Evolutionary conservation across 2,113 vertebrate species (phyloP).

Genomic region (Erythrolamprus reginae): DNA sequence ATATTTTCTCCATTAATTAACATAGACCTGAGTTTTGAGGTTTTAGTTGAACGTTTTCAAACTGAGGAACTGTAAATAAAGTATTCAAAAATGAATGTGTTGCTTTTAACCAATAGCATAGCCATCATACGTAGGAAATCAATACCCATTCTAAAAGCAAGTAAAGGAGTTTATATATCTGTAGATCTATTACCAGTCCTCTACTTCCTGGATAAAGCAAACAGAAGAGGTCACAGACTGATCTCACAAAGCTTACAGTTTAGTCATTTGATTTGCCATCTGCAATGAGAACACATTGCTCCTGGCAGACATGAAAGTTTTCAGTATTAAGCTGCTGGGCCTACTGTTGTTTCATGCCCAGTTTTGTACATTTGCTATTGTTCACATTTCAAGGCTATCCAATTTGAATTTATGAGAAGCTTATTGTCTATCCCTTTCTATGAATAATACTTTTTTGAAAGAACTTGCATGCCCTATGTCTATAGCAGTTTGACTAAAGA

Average conservation of each 20-base stretch:
- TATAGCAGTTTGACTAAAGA: neutral
- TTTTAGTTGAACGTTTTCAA: neutral
- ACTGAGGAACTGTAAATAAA: neutral
- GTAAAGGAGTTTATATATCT: neutral
- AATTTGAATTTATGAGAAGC: neutral
- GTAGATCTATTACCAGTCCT: neutral
- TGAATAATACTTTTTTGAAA: neutral
- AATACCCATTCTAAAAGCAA: neutral
- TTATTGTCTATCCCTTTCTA: neutral
- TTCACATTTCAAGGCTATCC: neutral
- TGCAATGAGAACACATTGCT: neutral
- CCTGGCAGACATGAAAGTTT: neutral
- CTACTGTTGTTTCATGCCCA: neutral
- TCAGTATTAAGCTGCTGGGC: neutral
- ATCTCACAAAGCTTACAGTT: neutral
- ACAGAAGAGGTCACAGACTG: neutral
- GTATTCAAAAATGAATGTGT: neutral
- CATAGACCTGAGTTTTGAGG: neutral
- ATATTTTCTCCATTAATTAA: neutral
- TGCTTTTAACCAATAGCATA: neutral
- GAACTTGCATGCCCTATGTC: neutral
- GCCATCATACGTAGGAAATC: neutral
- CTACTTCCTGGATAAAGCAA: neutral
- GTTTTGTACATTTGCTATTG: neutral
- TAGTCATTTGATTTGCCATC: neutral